These are phyloP conservation scores for Craniophora ligustri DNA, from an alignment of 2,888 invertebrate genomes.

Conservation along the genomic window DNA sequence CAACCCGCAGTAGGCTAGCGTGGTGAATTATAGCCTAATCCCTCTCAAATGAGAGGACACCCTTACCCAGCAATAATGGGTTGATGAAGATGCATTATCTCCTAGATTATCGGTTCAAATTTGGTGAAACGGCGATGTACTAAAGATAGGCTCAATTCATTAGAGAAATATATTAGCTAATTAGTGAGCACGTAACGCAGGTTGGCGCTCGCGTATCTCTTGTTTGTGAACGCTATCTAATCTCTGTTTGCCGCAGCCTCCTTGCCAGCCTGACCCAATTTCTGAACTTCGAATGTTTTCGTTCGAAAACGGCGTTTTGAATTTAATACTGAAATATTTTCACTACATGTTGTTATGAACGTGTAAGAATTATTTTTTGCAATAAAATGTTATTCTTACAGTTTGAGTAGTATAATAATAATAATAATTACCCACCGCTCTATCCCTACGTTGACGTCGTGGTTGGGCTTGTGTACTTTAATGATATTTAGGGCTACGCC, in stretches of 20 bases:
- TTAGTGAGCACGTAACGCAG: conserved; percentile 39
- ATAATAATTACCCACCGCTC: too few relatives aligned
- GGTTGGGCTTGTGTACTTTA: too few relatives aligned
- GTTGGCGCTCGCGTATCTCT: conserved; percentile 55
- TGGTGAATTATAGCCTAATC: too few relatives aligned
- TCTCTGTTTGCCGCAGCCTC: conserved; percentile 82
- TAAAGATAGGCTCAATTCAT: conserved; percentile 23
- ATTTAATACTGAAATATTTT: conserved; percentile 12
- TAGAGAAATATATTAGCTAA: conserved; percentile 41
- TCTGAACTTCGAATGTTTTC: conserved; percentile 59
- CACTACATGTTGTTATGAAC: background rate
- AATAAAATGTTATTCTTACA: too few relatives aligned
- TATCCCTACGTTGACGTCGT: too few relatives aligned
- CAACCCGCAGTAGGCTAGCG: too few relatives aligned
- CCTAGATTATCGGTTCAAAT: background rate
- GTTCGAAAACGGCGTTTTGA: conserved; percentile 36
- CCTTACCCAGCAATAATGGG: too few relatives aligned
- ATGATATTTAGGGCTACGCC: too few relatives aligned
- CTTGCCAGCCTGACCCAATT: conserved; percentile 77
- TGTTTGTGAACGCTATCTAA: conserved; percentile 81
- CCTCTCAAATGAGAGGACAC: too few relatives aligned
- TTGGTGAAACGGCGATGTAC: conserved; percentile 5
- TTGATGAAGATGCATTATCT: too few relatives aligned
- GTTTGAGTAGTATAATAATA: too few relatives aligned
- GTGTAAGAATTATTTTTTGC: too few relatives aligned